Base-by-base conservation (phyloP, 2,113 vertebrate genomes). In the Arothron firmamentum region DNA sequence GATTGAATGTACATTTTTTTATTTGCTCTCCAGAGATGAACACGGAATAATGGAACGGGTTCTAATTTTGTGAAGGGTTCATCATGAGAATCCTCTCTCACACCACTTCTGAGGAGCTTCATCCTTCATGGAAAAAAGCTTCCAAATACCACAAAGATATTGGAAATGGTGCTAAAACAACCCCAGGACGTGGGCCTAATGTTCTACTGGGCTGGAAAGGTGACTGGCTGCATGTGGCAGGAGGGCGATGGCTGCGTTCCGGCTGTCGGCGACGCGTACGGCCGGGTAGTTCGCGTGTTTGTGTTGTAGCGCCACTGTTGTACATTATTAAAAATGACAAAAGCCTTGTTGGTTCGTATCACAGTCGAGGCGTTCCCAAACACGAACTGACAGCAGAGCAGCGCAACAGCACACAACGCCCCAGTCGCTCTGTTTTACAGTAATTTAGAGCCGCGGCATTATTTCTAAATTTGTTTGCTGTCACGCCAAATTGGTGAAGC, bases 311-410 rank as follows among this genome's bases (percentile, higher is more conserved):
- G 28, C 34, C 72, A 13, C 59, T 71, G 55, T 34, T 65, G 51
- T 72, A 49, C 67, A 67, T 79, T 77, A 83, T 85, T 80, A 82
- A 75, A 77, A 65, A 82, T 67, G 84, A 86, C 77, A 83, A 49
- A 53, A 62, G 56, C 73, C 77, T 62, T 53, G 72, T 78, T 78
- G 80, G 54, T 77, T 75, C 49, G 73, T 20, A 56, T 75, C 59
- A 53, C 25, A n/a, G 66, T 65, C 41, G 56, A 75, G 56, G 50
- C 48, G 1, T 69, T 56, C 17, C n/a, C 63, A 63, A 70, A 68
- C 67, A 75, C 56, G 58, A 62, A 45, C 57, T 64, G 61, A 38
- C 58, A 63, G 18, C 34, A 68, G 63, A 54, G 59, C 41, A 18
- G 15, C 2, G 38, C 2, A 25, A 53, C 62, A 57, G 43, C 25